Evolutionary conservation across 2,797 vertebrate species (phyloP).

Genomic region (Danio kyathit): DNA sequence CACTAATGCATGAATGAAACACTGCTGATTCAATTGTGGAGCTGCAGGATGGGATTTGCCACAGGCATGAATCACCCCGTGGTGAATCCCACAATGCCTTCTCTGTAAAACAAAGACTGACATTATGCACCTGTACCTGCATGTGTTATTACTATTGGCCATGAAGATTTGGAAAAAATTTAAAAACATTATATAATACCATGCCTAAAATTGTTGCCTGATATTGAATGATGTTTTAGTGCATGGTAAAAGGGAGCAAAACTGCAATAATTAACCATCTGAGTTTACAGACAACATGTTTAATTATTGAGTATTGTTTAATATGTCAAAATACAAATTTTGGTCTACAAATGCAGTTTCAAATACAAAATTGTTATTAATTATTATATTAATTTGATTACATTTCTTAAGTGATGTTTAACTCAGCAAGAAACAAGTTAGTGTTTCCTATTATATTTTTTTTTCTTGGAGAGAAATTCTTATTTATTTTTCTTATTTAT

Average conservation of each 20-base stretch:
- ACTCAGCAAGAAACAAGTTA: too few species aligned
- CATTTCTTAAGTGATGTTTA: too few species aligned
- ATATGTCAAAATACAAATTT: too few species aligned
- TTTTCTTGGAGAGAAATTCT: too few species aligned
- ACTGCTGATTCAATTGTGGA: conserved; percentile 54
- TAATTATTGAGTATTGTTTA: not conserved
- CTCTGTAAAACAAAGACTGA: not conserved
- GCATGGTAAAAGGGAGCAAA: not conserved
- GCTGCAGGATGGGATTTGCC: conserved; percentile 26
- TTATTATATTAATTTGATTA: too few species aligned
- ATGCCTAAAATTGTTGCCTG: not conserved
- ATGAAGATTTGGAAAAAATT: not conserved
- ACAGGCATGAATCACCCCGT: conserved; percentile 32
- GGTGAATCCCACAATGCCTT: not conserved
- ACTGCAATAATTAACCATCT: not conserved
- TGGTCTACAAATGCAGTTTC: too few species aligned
- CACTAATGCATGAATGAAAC: conserved; percentile 56
- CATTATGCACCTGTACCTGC: not conserved
- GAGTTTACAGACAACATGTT: not conserved
- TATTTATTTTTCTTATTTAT: too few species aligned
- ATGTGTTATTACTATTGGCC: not conserved
- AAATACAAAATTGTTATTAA: too few species aligned
- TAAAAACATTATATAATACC: not conserved
- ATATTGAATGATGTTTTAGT: not conserved
- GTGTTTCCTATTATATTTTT: too few species aligned